Base-by-base conservation (phyloP, 2,113 vertebrate species). In the Theristicus caerulescens region DNA sequence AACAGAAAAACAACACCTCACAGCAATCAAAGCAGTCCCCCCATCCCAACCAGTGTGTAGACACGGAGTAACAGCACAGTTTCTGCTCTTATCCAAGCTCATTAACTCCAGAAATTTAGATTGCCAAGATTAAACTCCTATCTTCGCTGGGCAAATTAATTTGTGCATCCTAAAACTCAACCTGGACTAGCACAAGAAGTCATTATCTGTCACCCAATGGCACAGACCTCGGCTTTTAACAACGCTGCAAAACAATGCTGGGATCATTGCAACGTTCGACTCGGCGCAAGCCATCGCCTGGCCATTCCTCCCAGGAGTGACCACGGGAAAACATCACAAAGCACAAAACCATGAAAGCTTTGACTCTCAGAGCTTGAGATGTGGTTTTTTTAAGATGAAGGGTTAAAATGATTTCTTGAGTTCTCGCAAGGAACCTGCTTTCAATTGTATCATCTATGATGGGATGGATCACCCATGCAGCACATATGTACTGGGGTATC, bases 201-300 rank as follows among this genome's bases (percentile, higher is more conserved):
- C 31, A 83, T 7, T 22, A 46, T 19, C 47, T 32, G 25, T 26
- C 54, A 57, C 47, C 16, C 14, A 31, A 62, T 5, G 4, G 51
- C 16, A 20, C 15, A 38, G 36, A 70, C 64, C 20, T 61, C 0
- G 6, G 71, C 26, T 58, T 22, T 44, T 9, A 54, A 42, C 17
- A 49, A 25, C 58, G 19, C 74, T 42, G 38, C 7, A 20, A 78
- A 74, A 69, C 11, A 80, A 34, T 0, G 0, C 13, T 0, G 2
- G 32, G 34, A 73, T 44, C 6, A 1, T 14, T n/a, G 83, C 16
- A 36, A 72, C 13, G 40, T 71, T 52, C 3, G 3, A 40, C 22
- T 6, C 1, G 6, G 26, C 0, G 3, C 29, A 40, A 77, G 51
- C 11, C 55, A 70, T 64, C 0, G 2, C 8, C 77, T 8, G 2